Conservation (phyloP, 2,888 invertebrate genomes). For the Tenodera sinensis region DNA sequence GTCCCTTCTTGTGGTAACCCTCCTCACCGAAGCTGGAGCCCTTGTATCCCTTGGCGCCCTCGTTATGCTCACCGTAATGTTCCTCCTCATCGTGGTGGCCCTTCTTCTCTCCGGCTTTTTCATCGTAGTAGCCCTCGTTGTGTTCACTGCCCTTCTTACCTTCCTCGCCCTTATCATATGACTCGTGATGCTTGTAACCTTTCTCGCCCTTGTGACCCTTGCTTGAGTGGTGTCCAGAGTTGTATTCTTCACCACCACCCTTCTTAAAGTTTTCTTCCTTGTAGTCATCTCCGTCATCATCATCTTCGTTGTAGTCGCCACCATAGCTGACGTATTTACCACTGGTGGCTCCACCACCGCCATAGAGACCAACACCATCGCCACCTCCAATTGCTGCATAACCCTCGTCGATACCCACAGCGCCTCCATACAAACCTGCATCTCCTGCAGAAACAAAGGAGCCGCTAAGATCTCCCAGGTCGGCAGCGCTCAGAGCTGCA, state of each 20-base stretch:
- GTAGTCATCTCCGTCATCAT: constrained; percentile 41
- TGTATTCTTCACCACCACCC: constrained; percentile 65
- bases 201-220: constrained; percentile 70
- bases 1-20: constrained; percentile 63
- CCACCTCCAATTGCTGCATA: not conserved
- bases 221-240: constrained; percentile 59
- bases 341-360: constrained; percentile 8
- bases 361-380: constrained; percentile 8
- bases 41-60: constrained; percentile 51
- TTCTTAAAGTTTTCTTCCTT: constrained; percentile 45
- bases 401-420: not conserved
- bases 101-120: constrained; percentile 53
- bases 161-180: constrained; percentile 54
- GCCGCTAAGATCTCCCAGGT: not conserved
- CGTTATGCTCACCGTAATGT: constrained; percentile 55
- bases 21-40: constrained; percentile 57
- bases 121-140: constrained; percentile 52
- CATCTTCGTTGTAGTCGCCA: not conserved
- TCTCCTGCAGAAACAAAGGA: not conserved
- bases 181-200: constrained; percentile 50
- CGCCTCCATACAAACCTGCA: not conserved
- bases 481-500: not conserved
- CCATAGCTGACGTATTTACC: constrained; percentile 7
- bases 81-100: constrained; percentile 53
- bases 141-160: constrained; percentile 55